Evolutionary conservation across 2,797 vertebrate species (phyloP).

Genomic region (Pelobates cultripes): DNA sequence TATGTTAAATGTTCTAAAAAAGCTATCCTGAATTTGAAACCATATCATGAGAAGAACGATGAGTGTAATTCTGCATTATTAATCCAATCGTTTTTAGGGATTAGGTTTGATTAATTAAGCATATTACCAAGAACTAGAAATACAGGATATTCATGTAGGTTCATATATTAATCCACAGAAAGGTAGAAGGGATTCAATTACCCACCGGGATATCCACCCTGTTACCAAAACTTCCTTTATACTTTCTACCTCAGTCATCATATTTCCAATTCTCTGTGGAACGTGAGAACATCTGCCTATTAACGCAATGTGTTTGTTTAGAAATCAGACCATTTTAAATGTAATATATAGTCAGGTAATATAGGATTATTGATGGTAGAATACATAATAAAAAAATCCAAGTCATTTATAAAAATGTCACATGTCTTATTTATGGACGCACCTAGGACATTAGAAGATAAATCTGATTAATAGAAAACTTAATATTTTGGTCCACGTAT

Average conservation of each 20-base stretch:
- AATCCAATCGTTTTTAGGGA: neutral
- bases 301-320: neutral
- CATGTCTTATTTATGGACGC: too few relatives aligned
- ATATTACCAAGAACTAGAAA: neutral
- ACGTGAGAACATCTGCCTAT: neutral
- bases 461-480: too few relatives aligned
- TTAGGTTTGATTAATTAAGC: neutral
- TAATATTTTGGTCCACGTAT: too few relatives aligned
- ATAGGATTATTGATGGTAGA: neutral
- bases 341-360: neutral
- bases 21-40: neutral
- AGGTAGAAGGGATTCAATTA: neutral
- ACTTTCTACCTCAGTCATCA: neutral
- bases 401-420: too few relatives aligned
- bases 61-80: neutral
- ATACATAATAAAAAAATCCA: too few relatives aligned
- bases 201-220: neutral
- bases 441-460: too few relatives aligned
- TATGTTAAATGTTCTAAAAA: too few relatives aligned
- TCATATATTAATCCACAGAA: neutral
- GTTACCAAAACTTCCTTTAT: neutral
- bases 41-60: neutral
- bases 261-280: neutral
- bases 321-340: neutral
- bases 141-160: neutral